A percentile compares a stretch with the other conserved stretches of the same genome.
These are phyloP conservation scores for Drosophila trapezifrons DNA, from an alignment of 1,140 invertebrate genomes.

Conservation along the genomic window DNA sequence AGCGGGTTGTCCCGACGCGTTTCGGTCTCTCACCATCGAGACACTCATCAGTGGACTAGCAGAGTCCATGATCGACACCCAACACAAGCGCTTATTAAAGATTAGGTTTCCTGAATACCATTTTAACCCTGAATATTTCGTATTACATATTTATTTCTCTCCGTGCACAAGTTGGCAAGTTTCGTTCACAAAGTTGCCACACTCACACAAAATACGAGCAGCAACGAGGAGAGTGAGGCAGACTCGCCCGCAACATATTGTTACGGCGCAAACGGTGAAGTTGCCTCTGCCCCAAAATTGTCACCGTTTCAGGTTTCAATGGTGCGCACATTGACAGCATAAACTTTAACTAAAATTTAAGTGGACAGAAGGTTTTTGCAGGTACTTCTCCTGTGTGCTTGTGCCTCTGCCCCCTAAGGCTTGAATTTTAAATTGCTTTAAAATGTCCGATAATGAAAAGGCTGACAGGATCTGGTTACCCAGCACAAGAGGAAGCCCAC, in stretches of 20 bases:
- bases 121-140: background rate
- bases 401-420: slow-evolving; percentile 10
- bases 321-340: slow-evolving; percentile 71
- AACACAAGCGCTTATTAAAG: too few species aligned
- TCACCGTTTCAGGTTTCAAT: slow-evolving; percentile 74
- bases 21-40: too few species aligned
- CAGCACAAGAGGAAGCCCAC: background rate
- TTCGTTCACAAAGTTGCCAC: slow-evolving; percentile 54
- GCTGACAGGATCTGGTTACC: slow-evolving; percentile 21
- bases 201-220: slow-evolving; percentile 19
- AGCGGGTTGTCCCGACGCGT: too few species aligned
- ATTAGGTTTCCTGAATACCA: too few species aligned
- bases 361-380: slow-evolving; percentile 7
- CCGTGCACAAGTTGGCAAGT: slow-evolving; percentile 29
- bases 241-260: slow-evolving; percentile 69
- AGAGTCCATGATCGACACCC: too few species aligned
- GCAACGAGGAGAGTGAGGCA: background rate
- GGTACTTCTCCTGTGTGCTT: background rate
- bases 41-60: too few species aligned
- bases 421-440: slow-evolving; percentile 56
- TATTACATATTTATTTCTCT: background rate
- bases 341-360: slow-evolving; percentile 71
- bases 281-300: slow-evolving; percentile 70
- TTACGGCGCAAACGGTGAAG: slow-evolving; percentile 64
- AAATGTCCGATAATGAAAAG: slow-evolving; percentile 47